A percentile compares a stretch with the other conserved stretches of the same genome.
These are phyloP conservation scores for Catagonus wagneri DNA, from an alignment of 2,113 vertebrate species.

Conservation along the genomic window DNA sequence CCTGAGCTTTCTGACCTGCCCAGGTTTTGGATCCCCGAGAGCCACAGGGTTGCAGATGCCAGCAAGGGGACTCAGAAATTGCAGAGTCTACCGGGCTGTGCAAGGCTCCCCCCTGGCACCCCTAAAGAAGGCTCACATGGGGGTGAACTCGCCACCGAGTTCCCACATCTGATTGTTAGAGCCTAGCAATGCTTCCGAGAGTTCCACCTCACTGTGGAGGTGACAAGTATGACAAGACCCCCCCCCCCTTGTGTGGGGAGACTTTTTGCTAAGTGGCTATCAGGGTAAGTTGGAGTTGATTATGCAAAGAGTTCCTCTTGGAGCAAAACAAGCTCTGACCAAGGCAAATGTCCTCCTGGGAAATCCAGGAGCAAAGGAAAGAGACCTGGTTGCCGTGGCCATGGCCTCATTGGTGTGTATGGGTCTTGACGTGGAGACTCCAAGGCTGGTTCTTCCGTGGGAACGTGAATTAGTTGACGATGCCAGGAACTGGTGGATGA, in stretches of 20 bases:
- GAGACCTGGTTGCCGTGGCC: conserved; percentile 49
- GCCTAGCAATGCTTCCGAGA: conserved; percentile 58
- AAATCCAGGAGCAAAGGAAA: conserved; percentile 60
- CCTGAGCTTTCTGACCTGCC: no score
- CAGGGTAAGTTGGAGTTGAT: conserved; percentile 79
- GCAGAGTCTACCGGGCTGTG: neutral
- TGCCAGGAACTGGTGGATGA: neutral
- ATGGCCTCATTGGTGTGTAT: fast-evolving
- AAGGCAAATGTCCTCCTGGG: conserved; percentile 62
- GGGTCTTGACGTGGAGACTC: neutral
- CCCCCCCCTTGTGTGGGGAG: conserved; percentile 49
- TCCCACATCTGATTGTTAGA: conserved; percentile 70
- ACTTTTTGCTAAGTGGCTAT: conserved; percentile 76
- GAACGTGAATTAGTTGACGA: neutral
- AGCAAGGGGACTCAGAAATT: neutral
- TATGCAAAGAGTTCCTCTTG: conserved; percentile 71
- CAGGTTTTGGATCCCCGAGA: neutral
- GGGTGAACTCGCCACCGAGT: conserved; percentile 66
- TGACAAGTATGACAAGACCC: conserved; percentile 78
- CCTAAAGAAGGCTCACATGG: conserved; percentile 65
- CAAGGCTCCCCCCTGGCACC: fast-evolving
- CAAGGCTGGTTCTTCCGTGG: neutral
- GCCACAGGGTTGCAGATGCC: neutral
- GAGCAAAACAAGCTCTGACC: conserved; percentile 22
- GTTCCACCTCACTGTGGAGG: conserved; percentile 66